A percentile compares a stretch with the other conserved stretches of the same genome.
These are phyloP conservation scores for Sigmodon hispidus DNA, from an alignment of 2,113 vertebrate genomes.

Conservation along the genomic window DNA sequence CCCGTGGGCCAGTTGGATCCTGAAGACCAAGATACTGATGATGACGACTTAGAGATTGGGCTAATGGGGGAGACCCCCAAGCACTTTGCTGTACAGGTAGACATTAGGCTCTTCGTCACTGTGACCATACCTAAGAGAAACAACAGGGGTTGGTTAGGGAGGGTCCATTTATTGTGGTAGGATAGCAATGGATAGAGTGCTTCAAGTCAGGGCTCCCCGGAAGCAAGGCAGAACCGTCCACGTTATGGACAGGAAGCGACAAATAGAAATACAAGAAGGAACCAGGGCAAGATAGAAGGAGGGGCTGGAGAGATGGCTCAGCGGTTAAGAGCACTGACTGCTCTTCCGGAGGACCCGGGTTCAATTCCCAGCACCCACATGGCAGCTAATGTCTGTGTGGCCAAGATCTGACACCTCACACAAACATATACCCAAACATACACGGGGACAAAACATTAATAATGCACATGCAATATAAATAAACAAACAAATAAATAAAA, in stretches of 20 bases:
- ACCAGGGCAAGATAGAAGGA: background rate
- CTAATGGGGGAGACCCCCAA: slow-evolving; percentile 89
- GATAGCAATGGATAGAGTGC: background rate
- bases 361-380: no score
- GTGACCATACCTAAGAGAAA: background rate
- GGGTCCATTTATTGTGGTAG: background rate
- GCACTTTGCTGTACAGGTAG: slow-evolving; percentile 92
- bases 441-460: no score
- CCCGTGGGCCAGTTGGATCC: slow-evolving; percentile 90
- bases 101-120: background rate
- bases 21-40: slow-evolving; percentile 88
- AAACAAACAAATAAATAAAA: no score
- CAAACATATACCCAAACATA: no score
- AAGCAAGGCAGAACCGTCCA: background rate
- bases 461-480: no score
- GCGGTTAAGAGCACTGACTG: no score
- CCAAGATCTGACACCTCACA: no score
- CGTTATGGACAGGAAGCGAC: background rate
- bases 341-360: no score
- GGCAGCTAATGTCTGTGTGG: no score
- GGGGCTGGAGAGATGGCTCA: no score
- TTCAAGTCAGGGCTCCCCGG: background rate
- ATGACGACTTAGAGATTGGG: slow-evolving; percentile 83
- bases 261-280: background rate
- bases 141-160: no score